Evolutionary conservation across 2,113 vertebrate genomes (phyloP), one percentile per base, ranked within the genome.

Genomic region (Philantomba maxwellii): DNA sequence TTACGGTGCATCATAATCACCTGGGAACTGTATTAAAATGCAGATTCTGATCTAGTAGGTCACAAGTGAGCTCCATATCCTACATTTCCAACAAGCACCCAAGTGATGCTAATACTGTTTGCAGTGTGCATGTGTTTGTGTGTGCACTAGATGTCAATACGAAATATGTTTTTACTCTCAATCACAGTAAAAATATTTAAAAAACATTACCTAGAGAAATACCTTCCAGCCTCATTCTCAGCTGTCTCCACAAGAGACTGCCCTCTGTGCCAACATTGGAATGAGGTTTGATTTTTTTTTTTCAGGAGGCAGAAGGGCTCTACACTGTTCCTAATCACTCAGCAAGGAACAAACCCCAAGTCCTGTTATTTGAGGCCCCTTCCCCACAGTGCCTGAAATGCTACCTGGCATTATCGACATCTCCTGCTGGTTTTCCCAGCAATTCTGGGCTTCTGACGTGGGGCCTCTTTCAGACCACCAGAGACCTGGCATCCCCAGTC

Each of bases 401-500:
- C 30, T 58, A 77, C 96, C 91, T 92, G 73, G 73, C 43, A 49
- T 87, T 87, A 66, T 89, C 53, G 51, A n/a, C 77, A 77, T 55
- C 83, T 96, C 93, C 60, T 86, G 25, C 93, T 87, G 80, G 25
- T 43, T 95, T 96, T 95, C 94, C 87, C 93, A 96, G 95, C 57
- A 33, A 51, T 64, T 84, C 55, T 3, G 28, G 36, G 70, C 86
- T 92, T 93, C 95, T 94, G 91, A n/a, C 49, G 73, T 93, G 95
- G 93, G 7, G 92, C 86, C 93, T 95, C 36, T 83, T 53, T 78
- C 3, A 73, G 97, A 96, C 94, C 97, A 95, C 96, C 85, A 73
- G 96, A 91, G 96, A 93, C 94, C 60, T 86, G 85, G 87, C 51
- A 60, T 87, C 82, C 53, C 62, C 55, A 85, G 36, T 57, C 66